Conservation (phyloP, 2,113 vertebrate species). For the Rostratula benghalensis region DNA sequence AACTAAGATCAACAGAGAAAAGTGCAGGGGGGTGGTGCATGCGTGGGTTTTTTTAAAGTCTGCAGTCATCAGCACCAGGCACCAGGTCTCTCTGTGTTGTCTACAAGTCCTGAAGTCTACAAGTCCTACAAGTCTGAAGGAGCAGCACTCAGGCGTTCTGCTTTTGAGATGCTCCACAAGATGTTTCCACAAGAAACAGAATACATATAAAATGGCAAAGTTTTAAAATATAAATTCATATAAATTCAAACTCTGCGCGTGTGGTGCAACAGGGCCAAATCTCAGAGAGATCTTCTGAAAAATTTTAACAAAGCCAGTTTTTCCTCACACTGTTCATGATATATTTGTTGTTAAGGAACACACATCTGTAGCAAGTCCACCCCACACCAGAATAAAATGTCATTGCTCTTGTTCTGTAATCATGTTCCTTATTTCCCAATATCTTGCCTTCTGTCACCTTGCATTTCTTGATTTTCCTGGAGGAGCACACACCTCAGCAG, state of each 20-base stretch:
- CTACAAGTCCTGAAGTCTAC: background rate
- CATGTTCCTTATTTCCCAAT: background rate
- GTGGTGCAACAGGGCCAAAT: background rate
- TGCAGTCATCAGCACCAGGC: background rate
- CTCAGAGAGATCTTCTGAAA: background rate
- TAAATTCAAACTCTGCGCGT: background rate
- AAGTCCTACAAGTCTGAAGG: background rate
- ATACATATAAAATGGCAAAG: background rate
- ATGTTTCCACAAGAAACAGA: too few species aligned
- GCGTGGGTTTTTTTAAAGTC: background rate
- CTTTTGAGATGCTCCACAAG: background rate
- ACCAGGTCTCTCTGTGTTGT: background rate
- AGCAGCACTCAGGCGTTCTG: background rate
- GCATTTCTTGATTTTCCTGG: background rate
- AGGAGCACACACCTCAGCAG: background rate
- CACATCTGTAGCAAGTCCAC: background rate
- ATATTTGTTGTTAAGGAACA: background rate
- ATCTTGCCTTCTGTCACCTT: background rate
- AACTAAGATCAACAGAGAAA: background rate
- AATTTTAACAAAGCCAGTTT: background rate
- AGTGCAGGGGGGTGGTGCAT: fast-evolving
- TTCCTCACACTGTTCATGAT: background rate
- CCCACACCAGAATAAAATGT: background rate
- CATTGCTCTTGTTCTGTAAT: background rate
- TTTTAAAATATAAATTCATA: background rate